Evolutionary conservation across 2,113 vertebrate species (phyloP).

Genomic region (Sardina pilchardus): DNA sequence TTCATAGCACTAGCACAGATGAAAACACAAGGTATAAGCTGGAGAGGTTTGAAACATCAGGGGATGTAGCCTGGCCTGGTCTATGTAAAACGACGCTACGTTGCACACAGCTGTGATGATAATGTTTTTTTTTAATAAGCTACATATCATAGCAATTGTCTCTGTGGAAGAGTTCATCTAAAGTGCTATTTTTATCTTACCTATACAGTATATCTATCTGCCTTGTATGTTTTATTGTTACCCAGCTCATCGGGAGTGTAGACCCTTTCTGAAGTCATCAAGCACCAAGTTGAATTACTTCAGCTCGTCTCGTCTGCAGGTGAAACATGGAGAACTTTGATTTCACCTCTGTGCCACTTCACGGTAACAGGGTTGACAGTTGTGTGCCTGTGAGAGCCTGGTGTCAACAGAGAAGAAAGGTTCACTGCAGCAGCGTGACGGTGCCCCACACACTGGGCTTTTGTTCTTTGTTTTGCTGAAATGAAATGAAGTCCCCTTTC

Average conservation of each 20-base stretch:
- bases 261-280: background rate
- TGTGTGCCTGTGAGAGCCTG: background rate
- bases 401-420: background rate
- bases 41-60: too few species aligned
- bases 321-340: background rate
- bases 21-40: too few species aligned
- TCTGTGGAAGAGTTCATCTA: background rate
- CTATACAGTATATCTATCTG: too few species aligned
- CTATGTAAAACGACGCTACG: too few species aligned
- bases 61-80: too few species aligned
- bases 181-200: background rate
- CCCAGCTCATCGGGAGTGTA: background rate
- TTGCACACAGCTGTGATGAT: too few species aligned
- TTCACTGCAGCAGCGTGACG: background rate
- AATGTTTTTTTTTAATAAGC: too few species aligned
- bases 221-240: background rate
- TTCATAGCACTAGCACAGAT: too few species aligned
- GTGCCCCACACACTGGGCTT: constrained; percentile 1
- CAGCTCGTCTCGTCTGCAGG: background rate
- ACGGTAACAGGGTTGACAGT: background rate
- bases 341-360: background rate
- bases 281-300: background rate
- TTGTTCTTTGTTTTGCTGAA: constrained; percentile 19
- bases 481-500: constrained; percentile 2
- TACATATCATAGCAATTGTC: background rate